Percentiles rank a stretch among this genome's conserved stretches.
phyloP scores from a whole-genome alignment of 2,113 vertebrate genomes.

The Prinia subflava region DNA sequence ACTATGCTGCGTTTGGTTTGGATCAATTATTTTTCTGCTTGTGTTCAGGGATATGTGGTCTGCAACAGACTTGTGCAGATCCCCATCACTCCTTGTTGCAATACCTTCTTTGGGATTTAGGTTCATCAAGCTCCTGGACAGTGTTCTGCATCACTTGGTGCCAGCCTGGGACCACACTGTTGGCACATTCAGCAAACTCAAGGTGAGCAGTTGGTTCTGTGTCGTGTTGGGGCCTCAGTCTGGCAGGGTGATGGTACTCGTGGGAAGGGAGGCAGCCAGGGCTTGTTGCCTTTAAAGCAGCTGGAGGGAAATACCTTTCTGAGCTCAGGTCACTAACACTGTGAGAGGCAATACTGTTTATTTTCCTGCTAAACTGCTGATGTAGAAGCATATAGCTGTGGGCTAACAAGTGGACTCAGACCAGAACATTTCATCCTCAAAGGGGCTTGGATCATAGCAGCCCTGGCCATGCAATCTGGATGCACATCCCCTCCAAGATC shows the following conservation, averaged over 20 bases:
- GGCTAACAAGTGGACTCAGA: neutral
- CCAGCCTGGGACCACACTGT: constrained; percentile 96
- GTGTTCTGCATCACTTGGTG: constrained; percentile 87
- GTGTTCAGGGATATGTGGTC: neutral
- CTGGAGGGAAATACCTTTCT: neutral
- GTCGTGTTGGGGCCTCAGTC: neutral
- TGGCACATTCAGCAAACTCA: constrained; percentile 92
- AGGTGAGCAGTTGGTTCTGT: constrained; percentile 74
- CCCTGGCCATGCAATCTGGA: neutral
- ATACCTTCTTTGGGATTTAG: constrained; percentile 63
- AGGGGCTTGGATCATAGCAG: neutral
- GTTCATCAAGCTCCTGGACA: constrained; percentile 91
- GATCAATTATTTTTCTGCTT: neutral
- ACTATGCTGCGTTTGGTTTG: neutral
- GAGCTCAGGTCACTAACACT: neutral
- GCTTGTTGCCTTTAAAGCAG: neutral
- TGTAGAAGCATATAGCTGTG: neutral
- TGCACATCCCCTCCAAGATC: neutral
- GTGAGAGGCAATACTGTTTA: neutral
- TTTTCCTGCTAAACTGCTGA: neutral
- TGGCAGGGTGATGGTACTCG: neutral
- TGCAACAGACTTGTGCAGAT: neutral
- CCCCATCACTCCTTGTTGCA: neutral
- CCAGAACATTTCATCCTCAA: neutral
- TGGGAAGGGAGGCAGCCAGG: neutral